Base-by-base conservation (phyloP, 2,113 vertebrate genomes). In the Alligator mississippiensis region DNA sequence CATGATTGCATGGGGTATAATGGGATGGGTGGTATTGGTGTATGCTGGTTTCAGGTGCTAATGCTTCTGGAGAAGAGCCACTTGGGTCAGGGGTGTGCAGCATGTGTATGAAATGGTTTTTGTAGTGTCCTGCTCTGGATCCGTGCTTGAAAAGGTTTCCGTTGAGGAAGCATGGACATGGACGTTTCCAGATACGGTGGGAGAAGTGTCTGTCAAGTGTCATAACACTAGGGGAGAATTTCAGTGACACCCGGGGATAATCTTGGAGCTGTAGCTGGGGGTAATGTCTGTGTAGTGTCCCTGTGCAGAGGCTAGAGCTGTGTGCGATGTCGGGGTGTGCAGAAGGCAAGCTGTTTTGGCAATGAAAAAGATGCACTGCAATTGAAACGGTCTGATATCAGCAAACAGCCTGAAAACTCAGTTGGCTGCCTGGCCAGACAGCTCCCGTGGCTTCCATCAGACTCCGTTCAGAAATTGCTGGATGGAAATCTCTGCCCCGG, bases 231-330 rank as follows among this genome's bases (percentile, higher is more conserved):
- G 89, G 38, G 72, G 89, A 92, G 93, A 80, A 62, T 96, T 94
- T 75, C 90, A 92, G 94, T 25, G 24, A 22, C 4, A 1, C 24
- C 30, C 34, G 30, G 70, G 70, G 34, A 6, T 24, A 12, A 47
- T 74, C 34, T 38, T 74, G 21, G 34, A 38, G 70, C 47, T 74
- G 94, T 47, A 61, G 96, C 80, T 62, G 82, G 16, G 22, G 82
- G 85, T 94, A 94, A 95, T 94, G 96, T 95, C 87, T 95, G 94
- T 94, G 89, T 89, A 90, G 91, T 47, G 82, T 59, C 82, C 88
- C 62, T 64, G 9, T 13, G 38, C 58, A 85, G 80, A 93, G 21
- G 34, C 34, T 38, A 30, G 70, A 22, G 19, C 19, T 2, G 22
- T 74, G 22, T 74, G 70, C 38, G 25, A 72, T 6, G 70, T 72